phyloP scores from a whole-genome alignment of 2,113 vertebrate species.

The Aegotheles bennettii region DNA sequence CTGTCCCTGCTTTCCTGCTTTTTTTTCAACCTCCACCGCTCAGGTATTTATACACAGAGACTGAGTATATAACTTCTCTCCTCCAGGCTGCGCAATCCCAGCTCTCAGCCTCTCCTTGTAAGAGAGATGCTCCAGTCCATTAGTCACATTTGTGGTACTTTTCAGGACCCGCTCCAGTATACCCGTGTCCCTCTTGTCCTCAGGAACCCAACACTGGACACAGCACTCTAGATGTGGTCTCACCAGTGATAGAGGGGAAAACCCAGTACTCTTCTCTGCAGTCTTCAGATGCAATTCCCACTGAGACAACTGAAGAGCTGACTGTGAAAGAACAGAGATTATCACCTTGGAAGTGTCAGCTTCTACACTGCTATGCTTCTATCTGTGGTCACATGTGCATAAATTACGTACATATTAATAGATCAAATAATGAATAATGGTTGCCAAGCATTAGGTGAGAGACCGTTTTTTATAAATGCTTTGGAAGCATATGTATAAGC shows the following conservation, averaged over 20 bases:
- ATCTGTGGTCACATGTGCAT: not conserved
- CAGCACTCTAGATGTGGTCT: not conserved
- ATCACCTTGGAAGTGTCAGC: not conserved
- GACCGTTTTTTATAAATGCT: not conserved
- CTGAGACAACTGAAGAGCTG: not conserved
- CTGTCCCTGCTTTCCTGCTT: not conserved
- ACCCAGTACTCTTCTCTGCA: not conserved
- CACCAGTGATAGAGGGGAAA: not conserved
- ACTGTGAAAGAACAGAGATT: not conserved
- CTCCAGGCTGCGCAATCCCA: not conserved
- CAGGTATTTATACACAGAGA: not conserved
- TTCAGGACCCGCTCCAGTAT: not conserved
- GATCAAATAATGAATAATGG: not conserved
- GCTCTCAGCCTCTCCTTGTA: not conserved
- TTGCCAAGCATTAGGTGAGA: not conserved
- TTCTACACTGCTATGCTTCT: not conserved
- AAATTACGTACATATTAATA: not conserved
- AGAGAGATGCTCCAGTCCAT: not conserved
- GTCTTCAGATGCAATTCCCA: not conserved
- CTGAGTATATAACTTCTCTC: not conserved
- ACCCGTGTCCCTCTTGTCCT: not conserved
- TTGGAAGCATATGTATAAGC: not conserved
- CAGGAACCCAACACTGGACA: not conserved
- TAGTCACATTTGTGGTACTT: not conserved
- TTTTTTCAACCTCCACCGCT: not conserved